A percentile compares a stretch with the other conserved stretches of the same genome.
phyloP scores from a whole-genome alignment of 2,888 invertebrate genomes.

The Odontocerum albicorne region DNA sequence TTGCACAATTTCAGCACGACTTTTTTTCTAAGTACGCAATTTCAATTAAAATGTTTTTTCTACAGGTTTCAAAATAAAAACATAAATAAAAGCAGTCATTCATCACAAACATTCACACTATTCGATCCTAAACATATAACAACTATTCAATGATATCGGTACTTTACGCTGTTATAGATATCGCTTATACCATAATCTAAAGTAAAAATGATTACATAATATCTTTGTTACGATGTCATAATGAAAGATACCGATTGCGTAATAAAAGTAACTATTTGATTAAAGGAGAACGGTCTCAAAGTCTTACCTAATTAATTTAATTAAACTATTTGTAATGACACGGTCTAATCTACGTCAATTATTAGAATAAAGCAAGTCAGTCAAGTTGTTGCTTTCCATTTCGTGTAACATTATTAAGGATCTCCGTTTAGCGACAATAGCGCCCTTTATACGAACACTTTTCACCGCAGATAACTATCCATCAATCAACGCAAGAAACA shows the following conservation, averaged over 20 bases:
- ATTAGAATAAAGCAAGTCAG: conserved; percentile 31
- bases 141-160: conserved; percentile 36
- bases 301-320: conserved; percentile 32
- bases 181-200: conserved; percentile 25
- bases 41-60: conserved; percentile 17
- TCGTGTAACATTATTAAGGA: not conserved
- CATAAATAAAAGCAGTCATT: conserved; percentile 29
- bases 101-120: conserved; percentile 31
- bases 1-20: conserved; percentile 15
- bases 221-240: conserved; percentile 30
- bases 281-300: conserved; percentile 28
- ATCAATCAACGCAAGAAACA: too few species aligned
- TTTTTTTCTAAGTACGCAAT: conserved; percentile 23
- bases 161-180: conserved; percentile 24
- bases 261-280: conserved; percentile 26
- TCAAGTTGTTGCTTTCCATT: conserved; percentile 9
- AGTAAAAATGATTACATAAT: conserved; percentile 33
- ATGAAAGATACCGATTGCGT: conserved; percentile 26
- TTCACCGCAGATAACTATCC: too few species aligned
- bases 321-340: conserved; percentile 34
- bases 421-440: too few species aligned
- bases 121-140: conserved; percentile 36
- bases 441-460: too few species aligned
- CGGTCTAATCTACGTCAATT: conserved; percentile 34
- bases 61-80: conserved; percentile 25